Evolutionary conservation across 2,888 invertebrate genomes (phyloP), one percentile per base, ranked within the genome.

Genomic region (Cosmia trapezina): DNA sequence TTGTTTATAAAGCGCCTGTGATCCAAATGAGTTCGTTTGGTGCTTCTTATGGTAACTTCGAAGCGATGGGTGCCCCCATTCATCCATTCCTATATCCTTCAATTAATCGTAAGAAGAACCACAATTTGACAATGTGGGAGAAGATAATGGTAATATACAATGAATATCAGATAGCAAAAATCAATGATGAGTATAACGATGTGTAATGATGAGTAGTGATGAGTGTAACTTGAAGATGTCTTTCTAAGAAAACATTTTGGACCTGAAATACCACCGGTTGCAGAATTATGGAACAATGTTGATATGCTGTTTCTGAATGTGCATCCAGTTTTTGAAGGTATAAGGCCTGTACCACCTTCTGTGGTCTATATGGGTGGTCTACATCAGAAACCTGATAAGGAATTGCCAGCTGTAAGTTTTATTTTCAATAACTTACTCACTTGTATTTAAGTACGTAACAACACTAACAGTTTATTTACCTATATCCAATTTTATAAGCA

Each of bases 271-370:
- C 89, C 91, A 3, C 28, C 75, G 4, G 8, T 90, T 8, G 68
- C 47, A 4, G 86, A 88, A 53, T 77, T 91, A 47, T 73, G 47
- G 17, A 80, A 88, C 12, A 89, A 89, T 69, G 86, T 93, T 12
- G 91, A 93, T 60, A 85, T 96, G 89, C 60, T 95, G 22, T 91
- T 96, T 72, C 57, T 94, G 1, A 96, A 96, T 78, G 83, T 88
- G 3, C 91, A 96, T 87, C 92, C 93, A 0, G 76, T 93, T 2
- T 92, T 92, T 86, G 89, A 89, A 43, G 85, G 83, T 3, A 89
- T 91, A 66, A 83, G 92, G n/a, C 96, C 96, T 2, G 84, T 92
- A 6, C 91, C 94, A 9, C 94, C 95, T 0, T 90, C 89, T 73
- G 86, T 94, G 6, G 78, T 95, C 0, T 91, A 90, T 62, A 89